Conservation (phyloP, 2,797 vertebrate genomes). For the Podargus strigoides region DNA sequence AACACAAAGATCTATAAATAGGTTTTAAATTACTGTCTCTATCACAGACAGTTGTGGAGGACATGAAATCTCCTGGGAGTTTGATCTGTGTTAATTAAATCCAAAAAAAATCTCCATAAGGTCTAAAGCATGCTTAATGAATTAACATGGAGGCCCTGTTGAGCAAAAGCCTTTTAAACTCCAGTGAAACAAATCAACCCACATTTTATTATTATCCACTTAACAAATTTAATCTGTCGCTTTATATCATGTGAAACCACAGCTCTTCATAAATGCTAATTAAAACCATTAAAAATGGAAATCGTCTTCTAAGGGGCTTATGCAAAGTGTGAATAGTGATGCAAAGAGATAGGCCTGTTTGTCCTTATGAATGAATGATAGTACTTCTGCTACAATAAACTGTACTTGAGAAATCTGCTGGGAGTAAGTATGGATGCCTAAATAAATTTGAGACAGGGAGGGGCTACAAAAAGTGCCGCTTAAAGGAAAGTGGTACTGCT, state of each 20-base stretch:
- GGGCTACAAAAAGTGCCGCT: background rate
- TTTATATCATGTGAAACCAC: conserved; percentile 65
- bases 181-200: conserved; percentile 67
- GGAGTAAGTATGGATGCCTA: background rate
- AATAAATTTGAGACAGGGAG: background rate
- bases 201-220: conserved; percentile 70
- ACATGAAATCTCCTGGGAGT: conserved; percentile 58
- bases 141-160: conserved; percentile 63
- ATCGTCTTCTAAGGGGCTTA: conserved; percentile 57
- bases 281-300: conserved; percentile 70
- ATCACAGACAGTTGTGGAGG: conserved; percentile 40
- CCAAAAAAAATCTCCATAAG: conserved; percentile 22
- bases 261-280: conserved; percentile 68
- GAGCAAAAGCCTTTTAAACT: conserved; percentile 70
- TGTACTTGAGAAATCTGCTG: background rate
- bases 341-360: conserved; percentile 48
- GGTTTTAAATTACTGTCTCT: conserved; percentile 62
- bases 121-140: conserved; percentile 69
- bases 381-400: background rate
- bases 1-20: conserved; percentile 59
- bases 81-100: conserved; percentile 69
- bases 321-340: conserved; percentile 61
- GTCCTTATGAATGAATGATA: conserved; percentile 38
- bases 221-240: conserved; percentile 71
- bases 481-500: background rate